Percentiles rank a stretch among this genome's conserved stretches.
phyloP scores from a whole-genome alignment of 2,888 invertebrate species.

The Schizaphis graminum region DNA sequence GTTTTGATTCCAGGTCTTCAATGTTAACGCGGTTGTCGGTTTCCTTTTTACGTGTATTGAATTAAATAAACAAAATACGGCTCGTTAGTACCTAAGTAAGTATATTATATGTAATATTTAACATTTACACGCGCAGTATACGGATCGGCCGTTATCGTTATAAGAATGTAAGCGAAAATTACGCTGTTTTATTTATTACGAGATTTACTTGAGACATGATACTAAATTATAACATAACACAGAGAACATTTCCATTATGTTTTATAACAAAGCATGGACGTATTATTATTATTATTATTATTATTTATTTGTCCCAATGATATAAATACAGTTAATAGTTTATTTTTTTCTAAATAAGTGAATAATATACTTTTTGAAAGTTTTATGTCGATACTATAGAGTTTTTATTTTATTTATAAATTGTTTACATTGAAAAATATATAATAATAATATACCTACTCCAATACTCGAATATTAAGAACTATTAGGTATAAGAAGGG shows the following conservation, averaged over 20 bases:
- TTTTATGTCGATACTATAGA: not conserved
- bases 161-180: not conserved
- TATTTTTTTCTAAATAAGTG: not conserved
- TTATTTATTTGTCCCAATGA: not conserved
- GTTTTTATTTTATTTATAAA: not conserved
- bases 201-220: not conserved
- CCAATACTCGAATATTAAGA: not conserved
- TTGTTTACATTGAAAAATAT: not conserved
- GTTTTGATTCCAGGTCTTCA: not conserved
- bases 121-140: not conserved
- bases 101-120: not conserved
- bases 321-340: not conserved
- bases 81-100: constrained; percentile 4
- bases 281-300: not conserved
- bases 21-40: constrained; percentile 1
- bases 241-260: not conserved
- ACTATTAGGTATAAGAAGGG: not conserved
- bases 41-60: not conserved
- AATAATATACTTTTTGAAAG: not conserved
- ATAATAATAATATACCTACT: not conserved
- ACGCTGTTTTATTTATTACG: not conserved
- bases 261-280: not conserved
- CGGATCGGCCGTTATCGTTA: not conserved
- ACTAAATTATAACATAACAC: not conserved
- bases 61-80: constrained; percentile 2